Evolutionary conservation across 2,797 vertebrate genomes (phyloP).

Genomic region (Hippocampus kuda): DNA sequence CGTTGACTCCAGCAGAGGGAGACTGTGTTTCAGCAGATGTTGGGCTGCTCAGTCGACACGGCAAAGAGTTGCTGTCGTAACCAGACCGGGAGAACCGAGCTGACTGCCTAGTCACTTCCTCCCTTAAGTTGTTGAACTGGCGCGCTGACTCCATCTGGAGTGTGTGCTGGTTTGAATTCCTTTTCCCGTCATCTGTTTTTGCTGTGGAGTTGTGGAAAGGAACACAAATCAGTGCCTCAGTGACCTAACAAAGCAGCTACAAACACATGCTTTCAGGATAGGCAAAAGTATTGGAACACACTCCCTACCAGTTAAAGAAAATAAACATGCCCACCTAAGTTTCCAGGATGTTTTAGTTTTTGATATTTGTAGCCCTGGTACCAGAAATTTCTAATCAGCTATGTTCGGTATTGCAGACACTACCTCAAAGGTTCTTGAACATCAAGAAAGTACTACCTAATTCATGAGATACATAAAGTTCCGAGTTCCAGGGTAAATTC

Average conservation of each 20-base stretch:
- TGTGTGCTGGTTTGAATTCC: not conserved
- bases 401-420: not conserved
- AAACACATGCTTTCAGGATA: not conserved
- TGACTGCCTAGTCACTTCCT: slow-evolving; percentile 32
- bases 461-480: too few species aligned
- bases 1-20: not conserved
- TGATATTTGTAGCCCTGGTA: not conserved
- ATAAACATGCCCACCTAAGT: not conserved
- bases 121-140: slow-evolving; percentile 20
- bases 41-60: slow-evolving; percentile 7
- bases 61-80: slow-evolving; percentile 14
- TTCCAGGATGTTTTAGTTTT: not conserved
- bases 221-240: not conserved
- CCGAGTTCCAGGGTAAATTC: too few species aligned
- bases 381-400: not conserved
- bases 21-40: slow-evolving; percentile 1
- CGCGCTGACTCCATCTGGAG: not conserved
- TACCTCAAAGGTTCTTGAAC: not conserved
- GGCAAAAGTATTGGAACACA: not conserved
- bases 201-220: slow-evolving; percentile 15
- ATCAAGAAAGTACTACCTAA: too few species aligned
- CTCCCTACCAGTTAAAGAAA: not conserved
- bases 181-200: slow-evolving; percentile 8
- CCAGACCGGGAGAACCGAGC: slow-evolving; percentile 18
- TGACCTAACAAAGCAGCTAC: not conserved